phyloP scores from a whole-genome alignment of 1,140 invertebrate genomes.

The Elymnias hypermnestra region DNA sequence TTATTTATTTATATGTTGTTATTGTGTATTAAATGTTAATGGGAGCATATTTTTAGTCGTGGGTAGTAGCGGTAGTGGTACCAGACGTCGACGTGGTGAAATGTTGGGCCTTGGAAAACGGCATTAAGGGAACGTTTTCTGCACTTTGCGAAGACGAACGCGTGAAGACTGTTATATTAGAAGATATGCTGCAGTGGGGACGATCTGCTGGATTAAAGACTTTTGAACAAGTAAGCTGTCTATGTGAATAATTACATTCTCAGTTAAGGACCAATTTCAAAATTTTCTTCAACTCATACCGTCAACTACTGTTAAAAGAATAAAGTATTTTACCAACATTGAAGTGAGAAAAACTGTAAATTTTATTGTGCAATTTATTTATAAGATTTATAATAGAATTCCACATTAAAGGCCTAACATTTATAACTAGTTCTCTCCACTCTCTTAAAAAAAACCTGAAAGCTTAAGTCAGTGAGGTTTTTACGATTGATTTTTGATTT shows the following conservation, averaged over 20 bases:
- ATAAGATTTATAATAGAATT: no score
- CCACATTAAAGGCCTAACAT: no score
- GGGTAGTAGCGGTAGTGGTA: conserved; percentile 94
- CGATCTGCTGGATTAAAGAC: conserved; percentile 94
- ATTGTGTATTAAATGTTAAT: no score
- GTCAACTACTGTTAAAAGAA: no score
- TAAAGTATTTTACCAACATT: no score
- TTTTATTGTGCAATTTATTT: no score
- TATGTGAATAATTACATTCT: background rate
- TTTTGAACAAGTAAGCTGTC: conserved; percentile 91
- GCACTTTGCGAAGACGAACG: conserved; percentile 91
- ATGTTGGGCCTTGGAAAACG: conserved; percentile 91
- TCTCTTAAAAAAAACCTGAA: no score
- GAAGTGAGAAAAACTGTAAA: no score
- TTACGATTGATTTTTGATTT: no score
- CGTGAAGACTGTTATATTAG: conserved; percentile 92
- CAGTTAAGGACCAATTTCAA: background rate
- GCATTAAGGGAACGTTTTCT: conserved; percentile 90
- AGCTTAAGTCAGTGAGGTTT: no score
- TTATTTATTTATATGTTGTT: no score
- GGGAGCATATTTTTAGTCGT: conserved; percentile 88
- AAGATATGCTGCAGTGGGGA: conserved; percentile 92
- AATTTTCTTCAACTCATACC: background rate
- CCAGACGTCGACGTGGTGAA: conserved; percentile 96
- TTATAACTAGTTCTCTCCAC: no score